Base-by-base conservation (phyloP, 2,797 vertebrate genomes). In the Lindbergichthys nudifrons region DNA sequence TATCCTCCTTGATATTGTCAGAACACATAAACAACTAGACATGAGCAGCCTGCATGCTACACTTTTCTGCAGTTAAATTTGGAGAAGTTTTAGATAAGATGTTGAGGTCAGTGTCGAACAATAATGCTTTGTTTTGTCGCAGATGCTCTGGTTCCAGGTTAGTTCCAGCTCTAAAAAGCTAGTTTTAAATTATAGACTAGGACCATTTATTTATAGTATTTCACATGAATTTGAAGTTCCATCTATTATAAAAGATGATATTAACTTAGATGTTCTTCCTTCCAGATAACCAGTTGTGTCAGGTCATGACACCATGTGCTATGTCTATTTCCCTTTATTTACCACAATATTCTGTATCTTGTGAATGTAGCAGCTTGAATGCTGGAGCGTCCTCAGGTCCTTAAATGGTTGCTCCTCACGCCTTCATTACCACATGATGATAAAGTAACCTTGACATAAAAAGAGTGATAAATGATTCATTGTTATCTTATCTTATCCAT, bases 391-490 rank as follows among this genome's bases (percentile, higher is more conserved):
- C 65, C 42, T 57, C 65, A 32, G 23, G 11, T 58, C 19, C 8
- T 39, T 67, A n/a, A 60, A 30, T 21, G 26, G 18, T 18, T 58
- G 18, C 9, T 57, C 41, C 21, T 69, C 39, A 47, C 1, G 1
- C 3, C 18, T 19, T 16, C 18, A 18, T 47, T 60, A 32, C 54
- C 47, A 47, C 39, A 50, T 39, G 11, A 19, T 39, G 19, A 69
- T 53, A 36, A 62, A 51, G n/a, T 56, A 51, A 61, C 21, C 11
- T 11, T 52, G 46, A 57, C 21, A 21, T 26, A 61, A 66, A 68
- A 50, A 15, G 2, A 13, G 19, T 4, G n/a, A 53, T 43, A 3
- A 47, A 50, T 50, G 41, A 23, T 52, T 66, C 9, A 5, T 5
- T 58, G n/a, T 47, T 14, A 18, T 63, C 15, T 10, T 39, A 1